Conservation (phyloP, 2,113 vertebrate genomes). For the Perca flavescens region DNA sequence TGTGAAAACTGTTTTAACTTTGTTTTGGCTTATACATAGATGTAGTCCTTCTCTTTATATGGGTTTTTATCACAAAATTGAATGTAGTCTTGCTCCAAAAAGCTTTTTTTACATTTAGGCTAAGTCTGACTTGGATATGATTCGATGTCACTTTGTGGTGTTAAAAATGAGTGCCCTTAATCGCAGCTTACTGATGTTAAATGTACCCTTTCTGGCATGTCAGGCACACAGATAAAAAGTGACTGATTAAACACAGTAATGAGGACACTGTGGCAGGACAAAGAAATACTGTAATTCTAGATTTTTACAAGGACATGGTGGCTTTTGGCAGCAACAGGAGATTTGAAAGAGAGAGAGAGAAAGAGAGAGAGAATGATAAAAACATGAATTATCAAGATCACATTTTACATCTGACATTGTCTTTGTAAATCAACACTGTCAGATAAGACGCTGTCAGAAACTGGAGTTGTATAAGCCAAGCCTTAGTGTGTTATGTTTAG, state of each 20-base stretch:
- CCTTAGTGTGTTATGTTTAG: slow-evolving; percentile 5
- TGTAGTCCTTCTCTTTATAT: slow-evolving; percentile 26
- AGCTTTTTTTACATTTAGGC: slow-evolving; percentile 31
- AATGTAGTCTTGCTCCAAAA: slow-evolving; percentile 28
- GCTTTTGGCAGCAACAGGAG: slow-evolving; percentile 40
- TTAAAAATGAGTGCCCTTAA: slow-evolving; percentile 70
- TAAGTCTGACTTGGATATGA: slow-evolving; percentile 74
- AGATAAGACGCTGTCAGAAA: slow-evolving; percentile 29
- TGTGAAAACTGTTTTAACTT: slow-evolving; percentile 60
- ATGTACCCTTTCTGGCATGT: slow-evolving; percentile 57
- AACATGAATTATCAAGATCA: slow-evolving; percentile 8
- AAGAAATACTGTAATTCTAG: slow-evolving; percentile 43
- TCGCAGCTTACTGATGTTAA: slow-evolving; percentile 73
- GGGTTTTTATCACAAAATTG: slow-evolving; percentile 25
- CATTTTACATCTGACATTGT: slow-evolving; percentile 45
- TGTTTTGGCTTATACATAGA: slow-evolving; percentile 45
- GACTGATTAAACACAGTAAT: slow-evolving; percentile 72
- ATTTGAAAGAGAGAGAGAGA: slow-evolving; percentile 2
- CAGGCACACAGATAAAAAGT: slow-evolving; percentile 59
- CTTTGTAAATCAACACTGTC: slow-evolving; percentile 42
- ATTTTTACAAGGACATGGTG: slow-evolving; percentile 46
- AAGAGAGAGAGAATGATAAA: slow-evolving; percentile 26
- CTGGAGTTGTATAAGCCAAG: not conserved
- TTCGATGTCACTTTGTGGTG: slow-evolving; percentile 66
- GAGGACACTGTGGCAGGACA: slow-evolving; percentile 63